Evolutionary conservation across 2,888 invertebrate genomes (phyloP), one percentile per base, ranked within the genome.

Genomic region (Strigamia transsilvanica): DNA sequence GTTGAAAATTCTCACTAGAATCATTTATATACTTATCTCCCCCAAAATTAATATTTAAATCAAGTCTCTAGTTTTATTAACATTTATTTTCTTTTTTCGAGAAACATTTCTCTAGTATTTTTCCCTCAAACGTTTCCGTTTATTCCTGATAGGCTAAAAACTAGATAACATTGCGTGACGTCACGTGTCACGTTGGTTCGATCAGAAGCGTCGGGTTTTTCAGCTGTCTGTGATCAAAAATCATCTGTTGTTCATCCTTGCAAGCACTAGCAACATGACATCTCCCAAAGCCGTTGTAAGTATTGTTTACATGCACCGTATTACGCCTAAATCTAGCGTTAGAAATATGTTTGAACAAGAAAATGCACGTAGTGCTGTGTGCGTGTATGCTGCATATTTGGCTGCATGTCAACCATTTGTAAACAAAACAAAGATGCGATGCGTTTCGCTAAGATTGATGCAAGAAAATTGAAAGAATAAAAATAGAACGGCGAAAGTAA

Each of bases 331-430:
- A 32, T 27, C 12, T 2, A 27, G 27, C 27, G 27, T 3, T 27
- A 27, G 27, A 27, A 27, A 27, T 27, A 27, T 27, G 27, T 3
- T 27, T 3, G 27, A 27, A 7, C 12, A 9, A 0, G 27, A 2
- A 2, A 32, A 73, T 15, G 7, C 27, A 32, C 32, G 27, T 2
- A 13, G n/a, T 12, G 10, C 1, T 73, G 32, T 12, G n/a, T 27
- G 32, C 3, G 9, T 32, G 13, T 73, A 73, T 27, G n/a, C 32
- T 73, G 38, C 15, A 73, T 15, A n/a, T 32, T 73, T 73, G 32
- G 73, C 73, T 73, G 73, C 27, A 23, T 73, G 73, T 73, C 73
- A 73, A 73, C 73, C 73, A 73, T 73, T 73, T 73, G 73, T 73
- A 73, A 73, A 73, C 73, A 73, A 73, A 73, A 27, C 27, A 27